A percentile compares a stretch with the other conserved stretches of the same genome.
phyloP scores from a whole-genome alignment of 2,797 vertebrate species.

The Enteromius afrohamiltoni region DNA sequence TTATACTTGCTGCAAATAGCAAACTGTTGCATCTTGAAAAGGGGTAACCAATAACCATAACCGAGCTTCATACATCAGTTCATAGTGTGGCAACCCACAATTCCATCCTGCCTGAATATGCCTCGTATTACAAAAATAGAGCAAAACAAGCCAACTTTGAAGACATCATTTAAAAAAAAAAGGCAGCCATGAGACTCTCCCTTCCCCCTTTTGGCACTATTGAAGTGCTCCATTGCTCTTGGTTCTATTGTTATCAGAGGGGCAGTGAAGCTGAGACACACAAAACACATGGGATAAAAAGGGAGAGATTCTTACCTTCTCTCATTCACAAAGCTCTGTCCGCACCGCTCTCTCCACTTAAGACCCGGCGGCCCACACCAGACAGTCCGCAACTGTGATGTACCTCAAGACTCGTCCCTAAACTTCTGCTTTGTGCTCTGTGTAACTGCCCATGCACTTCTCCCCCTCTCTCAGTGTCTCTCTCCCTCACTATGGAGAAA shows the following conservation, averaged over 20 bases:
- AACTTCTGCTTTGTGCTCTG: conserved; percentile 48
- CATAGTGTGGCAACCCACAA: conserved; percentile 17
- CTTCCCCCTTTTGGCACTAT: conserved; percentile 61
- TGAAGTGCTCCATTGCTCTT: conserved; percentile 68
- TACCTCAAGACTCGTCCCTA: conserved; percentile 32
- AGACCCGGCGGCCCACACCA: conserved; percentile 41
- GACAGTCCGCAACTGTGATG: conserved; percentile 40
- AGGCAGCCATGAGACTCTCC: conserved; percentile 15
- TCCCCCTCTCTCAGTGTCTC: conserved; percentile 48
- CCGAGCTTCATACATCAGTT: conserved; percentile 13
- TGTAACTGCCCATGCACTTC: conserved; percentile 52
- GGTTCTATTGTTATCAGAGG: conserved; percentile 71
- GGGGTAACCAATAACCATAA: conserved; percentile 10
- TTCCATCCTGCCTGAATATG: conserved; percentile 5
- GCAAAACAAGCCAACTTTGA: conserved; percentile 27
- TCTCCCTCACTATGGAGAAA: conserved; percentile 44
- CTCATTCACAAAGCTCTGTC: conserved; percentile 68
- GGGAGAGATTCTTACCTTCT: conserved; percentile 74
- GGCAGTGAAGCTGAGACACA: conserved; percentile 54
- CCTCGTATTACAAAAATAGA: conserved; percentile 11
- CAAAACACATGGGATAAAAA: conserved; percentile 49
- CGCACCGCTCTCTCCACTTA: conserved; percentile 27
- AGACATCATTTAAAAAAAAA: neutral
- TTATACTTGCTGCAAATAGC: conserved; percentile 14
- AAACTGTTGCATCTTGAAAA: conserved; percentile 31